A percentile compares a stretch with the other conserved stretches of the same genome.
Evolutionary conservation across 2,888 invertebrate genomes (phyloP).

Genomic region (Campaea margaritaria): DNA sequence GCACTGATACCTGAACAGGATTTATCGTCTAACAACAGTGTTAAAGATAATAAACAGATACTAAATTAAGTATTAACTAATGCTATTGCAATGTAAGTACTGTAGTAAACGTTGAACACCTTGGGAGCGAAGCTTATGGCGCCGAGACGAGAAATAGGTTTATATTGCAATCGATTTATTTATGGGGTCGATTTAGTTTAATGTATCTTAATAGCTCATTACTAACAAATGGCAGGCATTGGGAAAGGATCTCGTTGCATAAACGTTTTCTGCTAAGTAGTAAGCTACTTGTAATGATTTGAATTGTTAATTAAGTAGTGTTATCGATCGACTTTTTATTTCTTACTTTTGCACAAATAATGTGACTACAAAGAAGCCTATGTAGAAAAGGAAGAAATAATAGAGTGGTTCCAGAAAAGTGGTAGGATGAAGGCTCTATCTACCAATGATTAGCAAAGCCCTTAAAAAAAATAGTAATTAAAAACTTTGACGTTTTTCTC

Average conservation of each 20-base stretch:
- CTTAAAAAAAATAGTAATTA: no score
- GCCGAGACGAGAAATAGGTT: constrained; percentile 16
- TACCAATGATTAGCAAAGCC: no score
- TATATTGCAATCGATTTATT: constrained; percentile 16
- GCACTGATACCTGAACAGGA: constrained; percentile 18
- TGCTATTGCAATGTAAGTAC: constrained; percentile 28
- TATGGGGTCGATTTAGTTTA: constrained; percentile 25
- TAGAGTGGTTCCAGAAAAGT: no score
- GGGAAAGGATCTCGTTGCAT: no score
- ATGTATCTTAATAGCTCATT: background rate
- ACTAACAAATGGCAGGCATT: background rate
- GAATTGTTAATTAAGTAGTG: no score
- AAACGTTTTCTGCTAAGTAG: no score
- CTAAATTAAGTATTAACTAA: constrained; percentile 32
- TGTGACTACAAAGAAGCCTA: no score
- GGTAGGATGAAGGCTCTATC: no score
- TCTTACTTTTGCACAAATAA: no score
- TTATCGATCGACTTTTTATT: no score
- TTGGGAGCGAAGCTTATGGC: constrained; percentile 23
- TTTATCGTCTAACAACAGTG: constrained; percentile 27
- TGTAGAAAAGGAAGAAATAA: no score
- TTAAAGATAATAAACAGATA: constrained; percentile 30
- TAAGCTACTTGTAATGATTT: no score
- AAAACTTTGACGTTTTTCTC: background rate
- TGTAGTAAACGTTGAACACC: constrained; percentile 40